These are phyloP conservation scores for Pachliopta kotzebuea DNA, from an alignment of 2,888 invertebrate genomes.

Conservation along the genomic window DNA sequence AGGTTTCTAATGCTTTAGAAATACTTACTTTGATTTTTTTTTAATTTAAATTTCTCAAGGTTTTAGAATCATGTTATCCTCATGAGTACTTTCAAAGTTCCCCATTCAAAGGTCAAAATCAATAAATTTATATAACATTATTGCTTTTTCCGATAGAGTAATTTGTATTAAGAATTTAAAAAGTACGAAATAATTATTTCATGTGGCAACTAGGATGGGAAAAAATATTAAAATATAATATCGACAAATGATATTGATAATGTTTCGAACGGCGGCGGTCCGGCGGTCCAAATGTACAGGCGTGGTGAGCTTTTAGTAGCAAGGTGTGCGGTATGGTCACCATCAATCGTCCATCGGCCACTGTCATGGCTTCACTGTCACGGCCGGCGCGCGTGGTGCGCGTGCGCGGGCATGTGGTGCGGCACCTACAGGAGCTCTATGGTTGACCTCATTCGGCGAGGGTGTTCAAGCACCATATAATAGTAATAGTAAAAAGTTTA, in stretches of 20 bases:
- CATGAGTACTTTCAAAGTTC: too few relatives aligned
- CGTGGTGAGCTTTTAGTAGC: conserved; percentile 43
- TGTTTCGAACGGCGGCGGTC: conserved; percentile 17
- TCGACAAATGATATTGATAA: too few relatives aligned
- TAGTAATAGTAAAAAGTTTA: not conserved
- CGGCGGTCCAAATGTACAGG: conserved; percentile 26
- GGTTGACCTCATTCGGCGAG: conserved; percentile 36
- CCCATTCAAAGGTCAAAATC: too few relatives aligned
- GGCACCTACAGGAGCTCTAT: conserved; percentile 49
- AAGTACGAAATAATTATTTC: not conserved
- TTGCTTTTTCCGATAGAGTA: too few relatives aligned
- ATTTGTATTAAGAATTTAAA: not conserved
- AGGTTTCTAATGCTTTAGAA: not conserved
- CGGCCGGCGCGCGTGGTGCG: conserved; percentile 53
- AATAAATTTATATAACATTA: too few relatives aligned
- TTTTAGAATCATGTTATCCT: too few relatives aligned
- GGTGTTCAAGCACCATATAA: not conserved
- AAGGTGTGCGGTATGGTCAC: conserved; percentile 52
- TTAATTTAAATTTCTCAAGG: too few relatives aligned
- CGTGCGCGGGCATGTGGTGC: conserved; percentile 51
- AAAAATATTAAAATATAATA: too few relatives aligned
- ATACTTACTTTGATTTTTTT: too few relatives aligned
- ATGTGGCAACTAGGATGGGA: too few relatives aligned
- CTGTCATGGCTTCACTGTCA: conserved; percentile 44
- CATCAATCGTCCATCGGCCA: conserved; percentile 37